phyloP scores from a whole-genome alignment of 2,113 vertebrate species.

The Helogale parvula region DNA sequence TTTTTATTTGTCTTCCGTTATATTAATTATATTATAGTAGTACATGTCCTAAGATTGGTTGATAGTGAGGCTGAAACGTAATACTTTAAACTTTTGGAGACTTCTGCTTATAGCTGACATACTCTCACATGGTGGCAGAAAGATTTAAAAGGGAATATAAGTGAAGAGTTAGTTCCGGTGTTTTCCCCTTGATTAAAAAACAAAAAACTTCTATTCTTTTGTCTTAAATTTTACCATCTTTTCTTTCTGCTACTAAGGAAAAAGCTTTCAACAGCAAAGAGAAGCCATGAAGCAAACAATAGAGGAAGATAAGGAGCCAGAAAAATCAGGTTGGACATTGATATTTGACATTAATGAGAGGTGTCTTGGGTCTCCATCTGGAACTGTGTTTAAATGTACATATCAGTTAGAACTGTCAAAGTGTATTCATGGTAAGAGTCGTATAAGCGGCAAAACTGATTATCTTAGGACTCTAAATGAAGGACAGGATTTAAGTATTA shows the following conservation, averaged over 20 bases:
- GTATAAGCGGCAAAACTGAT: constrained; percentile 28
- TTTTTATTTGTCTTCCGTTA: constrained; percentile 42
- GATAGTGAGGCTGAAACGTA: constrained; percentile 13
- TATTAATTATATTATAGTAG: neutral
- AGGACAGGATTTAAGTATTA: constrained; percentile 27
- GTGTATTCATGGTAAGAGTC: neutral
- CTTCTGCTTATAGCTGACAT: neutral
- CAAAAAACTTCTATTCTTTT: constrained; percentile 10
- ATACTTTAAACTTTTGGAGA: constrained; percentile 18
- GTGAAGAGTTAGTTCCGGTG: constrained; percentile 26
- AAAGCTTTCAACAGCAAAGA: constrained; percentile 97
- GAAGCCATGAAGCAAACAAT: constrained; percentile 96
- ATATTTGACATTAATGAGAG: neutral
- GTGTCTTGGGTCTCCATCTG: constrained; percentile 38
- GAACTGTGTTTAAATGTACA: neutral
- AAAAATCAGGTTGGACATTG: constrained; percentile 91
- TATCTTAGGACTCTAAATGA: constrained; percentile 13
- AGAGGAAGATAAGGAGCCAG: constrained; percentile 94
- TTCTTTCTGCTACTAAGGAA: constrained; percentile 86
- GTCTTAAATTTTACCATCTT: constrained; percentile 62
- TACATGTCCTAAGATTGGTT: neutral
- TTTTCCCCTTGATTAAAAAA: neutral
- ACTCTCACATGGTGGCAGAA: neutral
- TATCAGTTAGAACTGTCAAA: constrained; percentile 34
- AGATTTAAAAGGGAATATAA: constrained; percentile 1